A percentile compares a stretch with the other conserved stretches of the same genome.
phyloP scores from a whole-genome alignment of 2,113 vertebrate genomes.

The Macquaria ambigua region DNA sequence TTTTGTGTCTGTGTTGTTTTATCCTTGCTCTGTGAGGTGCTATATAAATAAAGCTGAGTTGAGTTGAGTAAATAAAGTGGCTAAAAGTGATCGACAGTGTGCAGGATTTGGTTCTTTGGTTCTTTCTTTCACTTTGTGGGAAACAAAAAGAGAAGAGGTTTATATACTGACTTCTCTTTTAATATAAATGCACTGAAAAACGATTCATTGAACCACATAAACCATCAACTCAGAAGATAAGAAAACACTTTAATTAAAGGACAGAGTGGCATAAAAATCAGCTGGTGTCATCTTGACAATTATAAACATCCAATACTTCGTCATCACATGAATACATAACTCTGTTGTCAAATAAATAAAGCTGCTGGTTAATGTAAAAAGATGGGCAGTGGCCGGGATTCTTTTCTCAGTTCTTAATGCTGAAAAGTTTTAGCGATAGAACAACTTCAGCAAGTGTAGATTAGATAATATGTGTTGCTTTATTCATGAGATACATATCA shows the following conservation, averaged over 20 bases:
- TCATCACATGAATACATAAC: background rate
- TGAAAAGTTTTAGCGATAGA: background rate
- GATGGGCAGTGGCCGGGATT: too few species aligned
- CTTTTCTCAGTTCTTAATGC: background rate
- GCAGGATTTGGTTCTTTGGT: background rate
- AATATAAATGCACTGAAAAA: background rate
- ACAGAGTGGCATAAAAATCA: background rate
- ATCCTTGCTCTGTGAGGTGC: too few species aligned
- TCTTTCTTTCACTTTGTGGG: background rate
- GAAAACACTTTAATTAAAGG: background rate
- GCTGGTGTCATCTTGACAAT: background rate
- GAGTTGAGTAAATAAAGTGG: background rate
- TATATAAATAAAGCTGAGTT: too few species aligned
- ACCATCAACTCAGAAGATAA: background rate
- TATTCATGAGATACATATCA: background rate
- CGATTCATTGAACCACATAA: background rate
- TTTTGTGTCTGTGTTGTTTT: too few species aligned
- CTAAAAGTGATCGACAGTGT: too few species aligned
- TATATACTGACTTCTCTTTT: background rate
- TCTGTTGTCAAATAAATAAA: too few species aligned
- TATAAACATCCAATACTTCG: background rate
- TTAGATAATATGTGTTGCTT: background rate
- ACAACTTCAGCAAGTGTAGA: background rate
- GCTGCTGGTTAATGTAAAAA: too few species aligned
- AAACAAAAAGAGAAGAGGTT: background rate